phyloP scores from a whole-genome alignment of 2,113 vertebrate species.

The Nibea coibor region DNA sequence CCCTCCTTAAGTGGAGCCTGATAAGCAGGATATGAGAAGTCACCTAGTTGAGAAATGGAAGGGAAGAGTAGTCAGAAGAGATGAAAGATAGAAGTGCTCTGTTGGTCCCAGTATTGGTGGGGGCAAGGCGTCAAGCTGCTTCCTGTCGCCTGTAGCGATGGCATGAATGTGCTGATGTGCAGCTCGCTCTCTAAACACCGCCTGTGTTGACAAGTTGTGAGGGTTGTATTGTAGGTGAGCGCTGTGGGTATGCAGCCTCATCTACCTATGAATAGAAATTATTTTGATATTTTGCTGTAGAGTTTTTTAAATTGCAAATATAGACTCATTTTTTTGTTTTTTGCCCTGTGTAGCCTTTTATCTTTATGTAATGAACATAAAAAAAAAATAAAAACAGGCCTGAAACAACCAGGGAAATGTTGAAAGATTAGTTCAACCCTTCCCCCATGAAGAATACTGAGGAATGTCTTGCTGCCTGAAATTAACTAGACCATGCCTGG shows the following conservation, averaged over 20 bases:
- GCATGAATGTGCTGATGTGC: constrained; percentile 61
- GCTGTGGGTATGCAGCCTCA: constrained; percentile 23
- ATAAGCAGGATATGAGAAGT: constrained; percentile 67
- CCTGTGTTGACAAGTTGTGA: constrained; percentile 65
- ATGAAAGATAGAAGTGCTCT: constrained; percentile 79
- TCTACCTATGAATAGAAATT: constrained; percentile 49
- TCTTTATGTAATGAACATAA: not conserved
- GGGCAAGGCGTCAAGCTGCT: constrained; percentile 64
- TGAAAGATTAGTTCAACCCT: constrained; percentile 28
- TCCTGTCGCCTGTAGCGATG: constrained; percentile 67
- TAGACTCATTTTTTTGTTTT: not conserved
- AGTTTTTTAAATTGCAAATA: constrained; percentile 8
- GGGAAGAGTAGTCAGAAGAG: constrained; percentile 67
- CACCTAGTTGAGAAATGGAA: constrained; percentile 62
- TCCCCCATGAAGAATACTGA: constrained; percentile 40
- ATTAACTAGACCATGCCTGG: constrained; percentile 64
- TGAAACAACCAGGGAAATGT: constrained; percentile 9
- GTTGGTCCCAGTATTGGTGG: constrained; percentile 56
- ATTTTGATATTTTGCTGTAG: constrained; percentile 27
- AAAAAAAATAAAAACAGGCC: not conserved
- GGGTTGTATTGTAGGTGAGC: constrained; percentile 39
- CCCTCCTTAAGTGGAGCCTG: constrained; percentile 50
- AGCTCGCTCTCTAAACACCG: constrained; percentile 54
- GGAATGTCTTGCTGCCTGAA: constrained; percentile 64
- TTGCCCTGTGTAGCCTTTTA: not conserved